Percentiles rank a stretch among this genome's conserved stretches.
These are phyloP conservation scores for Mastigias papua DNA, from an alignment of 30 jellyfish, hydroid and myxozoan species.

Conservation along the genomic window DNA sequence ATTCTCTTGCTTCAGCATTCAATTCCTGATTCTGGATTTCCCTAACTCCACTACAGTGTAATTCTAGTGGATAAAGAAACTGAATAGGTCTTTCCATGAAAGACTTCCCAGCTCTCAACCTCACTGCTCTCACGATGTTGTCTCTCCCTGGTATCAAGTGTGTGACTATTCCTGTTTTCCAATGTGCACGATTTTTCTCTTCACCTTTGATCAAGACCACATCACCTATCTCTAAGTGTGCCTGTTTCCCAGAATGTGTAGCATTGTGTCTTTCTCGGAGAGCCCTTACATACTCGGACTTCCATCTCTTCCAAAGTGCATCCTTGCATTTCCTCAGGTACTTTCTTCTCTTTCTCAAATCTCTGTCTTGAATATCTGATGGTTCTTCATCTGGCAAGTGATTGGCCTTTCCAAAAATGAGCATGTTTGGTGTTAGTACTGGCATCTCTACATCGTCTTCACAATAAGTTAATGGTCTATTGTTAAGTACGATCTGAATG, in stretches of 20 bases:
- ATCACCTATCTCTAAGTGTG: slow-evolving; percentile 46
- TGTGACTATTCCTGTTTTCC: slow-evolving; percentile 61
- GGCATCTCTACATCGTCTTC: slow-evolving; percentile 34
- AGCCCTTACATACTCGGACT: slow-evolving; percentile 35
- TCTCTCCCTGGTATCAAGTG: background rate
- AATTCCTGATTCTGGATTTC: slow-evolving; percentile 27
- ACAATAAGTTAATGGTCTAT: background rate
- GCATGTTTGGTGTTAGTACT: slow-evolving; percentile 60
- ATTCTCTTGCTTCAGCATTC: slow-evolving; percentile 37
- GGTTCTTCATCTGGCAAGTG: slow-evolving; percentile 12
- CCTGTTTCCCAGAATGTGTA: slow-evolving; percentile 10
- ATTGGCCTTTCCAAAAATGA: slow-evolving; percentile 42
- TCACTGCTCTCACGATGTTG: background rate
- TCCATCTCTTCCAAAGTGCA: slow-evolving; percentile 77
- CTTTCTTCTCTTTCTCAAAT: slow-evolving; percentile 70
- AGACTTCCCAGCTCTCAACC: background rate
- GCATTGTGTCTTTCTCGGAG: background rate
- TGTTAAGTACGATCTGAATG: slow-evolving; percentile 29
- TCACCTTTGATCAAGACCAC: slow-evolving; percentile 72
- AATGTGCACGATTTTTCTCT: slow-evolving; percentile 40
- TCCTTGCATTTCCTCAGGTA: slow-evolving; percentile 66
- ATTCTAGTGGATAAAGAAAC: slow-evolving; percentile 29
- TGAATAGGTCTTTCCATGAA: slow-evolving; percentile 38
- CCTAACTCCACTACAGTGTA: slow-evolving; percentile 49
- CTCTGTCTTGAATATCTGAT: slow-evolving; percentile 50